Conservation (phyloP, 2,113 vertebrate species). For the Pollachius pollachius region DNA sequence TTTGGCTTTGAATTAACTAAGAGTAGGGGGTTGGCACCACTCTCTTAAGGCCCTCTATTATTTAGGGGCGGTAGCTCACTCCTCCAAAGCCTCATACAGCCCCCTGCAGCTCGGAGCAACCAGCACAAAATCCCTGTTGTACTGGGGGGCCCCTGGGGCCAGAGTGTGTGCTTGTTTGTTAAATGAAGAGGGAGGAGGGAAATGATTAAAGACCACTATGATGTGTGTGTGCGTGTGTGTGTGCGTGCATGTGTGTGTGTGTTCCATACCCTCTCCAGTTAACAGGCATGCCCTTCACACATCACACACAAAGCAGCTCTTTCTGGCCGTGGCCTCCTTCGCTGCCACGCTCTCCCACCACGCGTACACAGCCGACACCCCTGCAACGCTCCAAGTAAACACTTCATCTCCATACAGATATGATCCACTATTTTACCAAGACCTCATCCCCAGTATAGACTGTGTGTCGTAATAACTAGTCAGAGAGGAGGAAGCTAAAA, state of each 20-base stretch:
- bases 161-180: not conserved
- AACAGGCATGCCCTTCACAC: constrained; percentile 9
- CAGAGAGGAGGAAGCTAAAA: too few relatives aligned
- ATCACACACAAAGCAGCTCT: constrained; percentile 49
- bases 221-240: not conserved
- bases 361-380: not conserved
- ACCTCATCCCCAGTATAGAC: not conserved
- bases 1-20: not conserved
- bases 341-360: not conserved
- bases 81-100: not conserved
- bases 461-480: too few relatives aligned
- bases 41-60: not conserved
- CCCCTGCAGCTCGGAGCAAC: constrained; percentile 21
- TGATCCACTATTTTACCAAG: not conserved
- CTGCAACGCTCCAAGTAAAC: not conserved
- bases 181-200: too few relatives aligned
- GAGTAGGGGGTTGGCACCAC: not conserved
- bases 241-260: too few relatives aligned
- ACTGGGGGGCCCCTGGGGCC: constrained; percentile 9
- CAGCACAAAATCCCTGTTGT: constrained; percentile 37
- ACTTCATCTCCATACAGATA: not conserved
- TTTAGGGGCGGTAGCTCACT: not conserved
- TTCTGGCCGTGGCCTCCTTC: not conserved
- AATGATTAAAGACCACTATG: too few relatives aligned
- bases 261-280: not conserved